Evolutionary conservation across 2,888 invertebrate species (phyloP).

Genomic region (Oxytorus armatus): DNA sequence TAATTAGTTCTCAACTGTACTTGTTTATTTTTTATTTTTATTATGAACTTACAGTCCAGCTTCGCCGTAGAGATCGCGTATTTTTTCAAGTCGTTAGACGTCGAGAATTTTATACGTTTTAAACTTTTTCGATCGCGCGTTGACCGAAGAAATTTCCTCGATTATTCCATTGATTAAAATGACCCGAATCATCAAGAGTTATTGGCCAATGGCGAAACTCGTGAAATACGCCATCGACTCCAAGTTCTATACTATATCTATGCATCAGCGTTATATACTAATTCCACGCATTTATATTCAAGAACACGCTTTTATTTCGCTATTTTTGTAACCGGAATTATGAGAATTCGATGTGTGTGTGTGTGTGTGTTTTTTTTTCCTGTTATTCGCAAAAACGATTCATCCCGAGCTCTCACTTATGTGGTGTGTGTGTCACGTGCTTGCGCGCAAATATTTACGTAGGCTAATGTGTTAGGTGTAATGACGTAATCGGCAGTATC

Average conservation of each 20-base stretch:
- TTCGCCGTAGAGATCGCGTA: too few species aligned
- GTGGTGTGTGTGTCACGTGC: conserved; percentile 54
- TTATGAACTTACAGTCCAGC: too few species aligned
- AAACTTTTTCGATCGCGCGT: too few species aligned
- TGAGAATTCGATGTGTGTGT: conserved; percentile 39
- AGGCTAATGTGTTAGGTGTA: conserved; percentile 79
- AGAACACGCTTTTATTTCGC: not conserved
- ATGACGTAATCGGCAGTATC: conserved; percentile 77
- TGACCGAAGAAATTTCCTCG: not conserved
- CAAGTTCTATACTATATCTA: too few species aligned
- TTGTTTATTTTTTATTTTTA: not conserved
- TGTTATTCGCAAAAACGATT: conserved; percentile 46
- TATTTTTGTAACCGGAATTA: conserved; percentile 21
- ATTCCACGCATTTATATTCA: too few species aligned
- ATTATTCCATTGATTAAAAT: not conserved
- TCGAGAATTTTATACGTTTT: too few species aligned
- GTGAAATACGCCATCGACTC: too few species aligned
- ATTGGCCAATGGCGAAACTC: not conserved
- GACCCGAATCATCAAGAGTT: not conserved
- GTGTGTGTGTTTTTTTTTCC: too few species aligned
- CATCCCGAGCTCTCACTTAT: conserved; percentile 6
- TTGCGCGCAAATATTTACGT: conserved; percentile 77
- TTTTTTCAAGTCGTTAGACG: too few species aligned
- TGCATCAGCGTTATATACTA: not conserved
- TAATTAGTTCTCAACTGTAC: too few species aligned